Conservation (phyloP, 2,888 invertebrate species). For the Nephrocerus scutellatus region DNA sequence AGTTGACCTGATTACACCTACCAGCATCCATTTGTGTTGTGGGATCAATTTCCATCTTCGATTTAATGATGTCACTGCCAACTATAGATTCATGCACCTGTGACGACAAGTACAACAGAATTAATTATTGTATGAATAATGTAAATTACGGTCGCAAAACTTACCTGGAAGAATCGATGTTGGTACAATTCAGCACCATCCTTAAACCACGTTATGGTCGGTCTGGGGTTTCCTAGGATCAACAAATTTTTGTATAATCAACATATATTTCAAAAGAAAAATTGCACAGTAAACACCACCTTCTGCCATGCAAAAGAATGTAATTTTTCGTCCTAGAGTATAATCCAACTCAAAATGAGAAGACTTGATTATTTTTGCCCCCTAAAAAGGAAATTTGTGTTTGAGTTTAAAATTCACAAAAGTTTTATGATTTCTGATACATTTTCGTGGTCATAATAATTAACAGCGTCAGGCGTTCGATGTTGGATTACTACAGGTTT, state of each 20-base stretch:
- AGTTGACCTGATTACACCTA: too few relatives aligned
- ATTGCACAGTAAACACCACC: constrained; percentile 49
- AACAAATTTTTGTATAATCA: not conserved
- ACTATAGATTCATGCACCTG: constrained; percentile 85
- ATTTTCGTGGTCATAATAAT: constrained; percentile 83
- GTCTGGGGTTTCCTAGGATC: constrained; percentile 59
- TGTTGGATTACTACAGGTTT: constrained; percentile 55
- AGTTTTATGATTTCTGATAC: constrained; percentile 51
- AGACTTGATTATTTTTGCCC: constrained; percentile 79
- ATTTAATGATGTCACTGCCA: constrained; percentile 73
- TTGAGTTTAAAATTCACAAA: not conserved
- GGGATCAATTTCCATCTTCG: constrained; percentile 90
- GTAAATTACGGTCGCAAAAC: not conserved
- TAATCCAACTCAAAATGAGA: constrained; percentile 92
- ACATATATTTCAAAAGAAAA: not conserved
- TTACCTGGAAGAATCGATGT: constrained; percentile 78
- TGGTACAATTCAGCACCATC: constrained; percentile 91
- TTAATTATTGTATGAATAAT: not conserved
- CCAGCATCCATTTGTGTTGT: constrained; percentile 95
- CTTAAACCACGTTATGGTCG: constrained; percentile 92
- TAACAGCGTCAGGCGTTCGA: constrained; percentile 79
- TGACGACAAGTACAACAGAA: not conserved
- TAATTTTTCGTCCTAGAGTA: constrained; percentile 87
- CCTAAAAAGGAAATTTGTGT: constrained; percentile 50
- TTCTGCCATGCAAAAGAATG: constrained; percentile 84